Evolutionary conservation across 2,113 vertebrate species (phyloP).

Genomic region (Podarcis cretensis): DNA sequence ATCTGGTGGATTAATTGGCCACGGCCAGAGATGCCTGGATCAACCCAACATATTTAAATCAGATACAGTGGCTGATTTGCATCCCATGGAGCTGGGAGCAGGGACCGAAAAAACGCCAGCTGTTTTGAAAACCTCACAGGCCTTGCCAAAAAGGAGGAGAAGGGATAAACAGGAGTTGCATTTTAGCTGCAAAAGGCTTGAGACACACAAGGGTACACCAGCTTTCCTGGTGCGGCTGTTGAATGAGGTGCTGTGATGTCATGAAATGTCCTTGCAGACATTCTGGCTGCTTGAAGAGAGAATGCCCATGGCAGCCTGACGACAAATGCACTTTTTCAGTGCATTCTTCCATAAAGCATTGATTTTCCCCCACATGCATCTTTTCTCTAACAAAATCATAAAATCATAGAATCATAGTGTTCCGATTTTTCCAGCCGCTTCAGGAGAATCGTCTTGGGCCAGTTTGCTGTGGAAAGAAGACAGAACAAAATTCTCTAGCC

Average conservation of each 20-base stretch:
- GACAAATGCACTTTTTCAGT: background rate
- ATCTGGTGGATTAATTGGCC: background rate
- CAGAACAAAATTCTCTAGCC: no score
- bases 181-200: background rate
- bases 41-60: background rate
- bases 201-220: accelerated
- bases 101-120: background rate
- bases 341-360: no score
- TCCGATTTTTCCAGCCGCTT: no score
- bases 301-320: background rate
- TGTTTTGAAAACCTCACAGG: background rate
- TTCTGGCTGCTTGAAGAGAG: background rate
- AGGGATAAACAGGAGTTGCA: no score
- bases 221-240: background rate
- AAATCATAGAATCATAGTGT: no score
- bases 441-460: no score
- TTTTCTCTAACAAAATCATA: no score
- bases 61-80: background rate
- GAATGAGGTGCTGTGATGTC: background rate
- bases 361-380: no score
- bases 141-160: background rate
- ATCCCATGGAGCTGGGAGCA: background rate
- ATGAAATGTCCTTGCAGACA: background rate
- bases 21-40: background rate
- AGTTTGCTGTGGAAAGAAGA: no score